These are phyloP conservation scores for Ooceraea biroi DNA, from an alignment of 1,140 invertebrate genomes.

Conservation along the genomic window DNA sequence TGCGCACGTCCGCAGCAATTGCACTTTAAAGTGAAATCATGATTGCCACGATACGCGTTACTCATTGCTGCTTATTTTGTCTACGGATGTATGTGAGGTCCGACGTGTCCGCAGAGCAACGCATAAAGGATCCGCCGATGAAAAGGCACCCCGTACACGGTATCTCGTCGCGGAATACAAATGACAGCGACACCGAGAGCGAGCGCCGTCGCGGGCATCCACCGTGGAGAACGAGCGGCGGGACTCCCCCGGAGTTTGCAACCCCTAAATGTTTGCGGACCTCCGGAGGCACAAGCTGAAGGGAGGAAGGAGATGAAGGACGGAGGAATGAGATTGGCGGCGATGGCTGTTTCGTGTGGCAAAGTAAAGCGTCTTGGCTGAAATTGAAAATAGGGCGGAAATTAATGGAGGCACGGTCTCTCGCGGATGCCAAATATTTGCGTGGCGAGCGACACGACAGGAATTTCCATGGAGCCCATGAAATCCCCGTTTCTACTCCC, in stretches of 20 bases:
- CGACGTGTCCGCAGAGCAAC: neutral
- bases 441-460: conserved; percentile 46
- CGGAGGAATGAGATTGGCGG: conserved; percentile 34
- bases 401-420: conserved; percentile 71
- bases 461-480: conserved; percentile 65
- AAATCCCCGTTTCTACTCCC: conserved; percentile 35
- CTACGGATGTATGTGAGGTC: neutral
- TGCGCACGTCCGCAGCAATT: conserved; percentile 11
- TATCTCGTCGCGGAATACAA: conserved; percentile 40
- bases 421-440: conserved; percentile 74
- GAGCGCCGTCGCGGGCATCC: conserved; percentile 27
- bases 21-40: conserved; percentile 51
- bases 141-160: conserved; percentile 24
- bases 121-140: neutral
- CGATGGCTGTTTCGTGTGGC: conserved; percentile 25
- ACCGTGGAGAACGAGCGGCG: conserved; percentile 5
- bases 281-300: neutral
- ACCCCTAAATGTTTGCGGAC: conserved; percentile 53
- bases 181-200: conserved; percentile 39
- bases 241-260: conserved; percentile 30
- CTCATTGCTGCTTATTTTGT: neutral
- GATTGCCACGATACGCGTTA: neutral
- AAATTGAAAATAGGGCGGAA: conserved; percentile 76
- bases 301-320: neutral
- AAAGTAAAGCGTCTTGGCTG: conserved; percentile 66